Evolutionary conservation across 1,140 invertebrate species (phyloP).

Genomic region (Mya arenaria): DNA sequence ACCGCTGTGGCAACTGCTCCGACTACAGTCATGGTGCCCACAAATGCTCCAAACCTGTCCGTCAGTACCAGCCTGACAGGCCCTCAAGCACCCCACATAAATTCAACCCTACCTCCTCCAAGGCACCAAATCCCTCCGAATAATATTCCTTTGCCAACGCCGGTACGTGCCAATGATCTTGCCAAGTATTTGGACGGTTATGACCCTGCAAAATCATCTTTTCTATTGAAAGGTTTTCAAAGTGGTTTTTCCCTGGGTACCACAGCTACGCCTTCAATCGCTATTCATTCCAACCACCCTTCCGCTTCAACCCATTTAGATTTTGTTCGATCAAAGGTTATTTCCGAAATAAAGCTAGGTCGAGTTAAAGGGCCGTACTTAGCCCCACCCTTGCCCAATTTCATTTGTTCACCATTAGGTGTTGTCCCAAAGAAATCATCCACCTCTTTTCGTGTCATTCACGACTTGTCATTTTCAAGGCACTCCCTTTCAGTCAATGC

Average conservation of each 20-base stretch:
- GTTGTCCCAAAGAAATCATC: conserved; percentile 5
- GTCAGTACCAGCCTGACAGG: neutral
- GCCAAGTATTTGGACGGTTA: conserved; percentile 8
- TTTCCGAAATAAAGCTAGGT: neutral
- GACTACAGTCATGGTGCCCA: neutral
- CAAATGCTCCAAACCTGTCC: neutral
- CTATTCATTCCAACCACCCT: neutral
- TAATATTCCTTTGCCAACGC: neutral
- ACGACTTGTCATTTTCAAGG: conserved; percentile 10
- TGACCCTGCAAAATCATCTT: neutral
- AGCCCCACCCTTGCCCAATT: neutral
- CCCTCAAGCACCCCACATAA: neutral
- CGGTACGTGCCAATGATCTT: neutral
- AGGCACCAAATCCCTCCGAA: neutral
- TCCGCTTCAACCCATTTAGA: neutral
- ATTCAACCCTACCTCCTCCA: neutral
- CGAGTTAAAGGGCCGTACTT: neutral
- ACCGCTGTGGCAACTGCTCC: conserved; percentile 19
- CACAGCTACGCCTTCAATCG: neutral
- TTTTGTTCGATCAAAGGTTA: neutral
- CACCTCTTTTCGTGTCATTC: neutral
- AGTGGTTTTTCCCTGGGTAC: conserved; percentile 13
- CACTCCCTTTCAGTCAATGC: conserved; percentile 1
- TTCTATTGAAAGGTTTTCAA: conserved; percentile 26
- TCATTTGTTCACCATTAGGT: neutral